Base-by-base conservation (phyloP, 2,113 vertebrate species). In the Nannospalax galili region DNA sequence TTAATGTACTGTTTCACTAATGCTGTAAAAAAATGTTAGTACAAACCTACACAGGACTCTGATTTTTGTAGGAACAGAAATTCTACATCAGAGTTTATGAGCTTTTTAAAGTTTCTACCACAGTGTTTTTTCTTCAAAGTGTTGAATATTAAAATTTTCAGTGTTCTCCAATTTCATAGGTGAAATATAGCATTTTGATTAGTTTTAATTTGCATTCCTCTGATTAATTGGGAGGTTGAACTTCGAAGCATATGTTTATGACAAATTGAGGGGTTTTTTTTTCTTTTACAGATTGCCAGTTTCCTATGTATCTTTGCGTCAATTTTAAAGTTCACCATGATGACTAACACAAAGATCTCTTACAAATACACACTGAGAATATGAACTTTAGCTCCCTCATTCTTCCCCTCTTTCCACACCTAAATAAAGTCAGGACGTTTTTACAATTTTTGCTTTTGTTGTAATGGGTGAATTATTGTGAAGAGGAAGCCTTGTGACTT, bases 231-330 rank as follows among this genome's bases (percentile, higher is more conserved):
- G n/a, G 60, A 94, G 35, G 35, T 14, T 94, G 48, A 75, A 6
- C 80, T 37, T 95, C 86, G 92, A 95, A 96, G 94, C 90, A 90
- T 92, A 92, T 62, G 58, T 35, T 89, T 88, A 67, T 80, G 84
- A 84, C 86, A 75, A 90, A 72, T 95, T 91, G 65, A 30, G 30
- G n/a, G n/a, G n/a, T n/a, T n/a, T n/a, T n/a, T 78, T 84, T 92
- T 95, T 81, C n/a, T 88, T 89, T 60, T 77, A 45, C 65, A 77
- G 40, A 74, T 79, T 92, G 15, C 35, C 58, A 67, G 16, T 73
- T 95, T 79, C 40, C 28, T 84, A 0, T 74, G 24, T 94, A 65
- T 93, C 64, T 90, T 88, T 86, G 28, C 72, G 62, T 93, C 81
- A 72, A 30, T 80, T 92, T 90, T 82, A 82, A 94, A 92, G 56